These are phyloP conservation scores for Onychorhynchus coronatus DNA, from an alignment of 2,113 vertebrate genomes.

Conservation along the genomic window DNA sequence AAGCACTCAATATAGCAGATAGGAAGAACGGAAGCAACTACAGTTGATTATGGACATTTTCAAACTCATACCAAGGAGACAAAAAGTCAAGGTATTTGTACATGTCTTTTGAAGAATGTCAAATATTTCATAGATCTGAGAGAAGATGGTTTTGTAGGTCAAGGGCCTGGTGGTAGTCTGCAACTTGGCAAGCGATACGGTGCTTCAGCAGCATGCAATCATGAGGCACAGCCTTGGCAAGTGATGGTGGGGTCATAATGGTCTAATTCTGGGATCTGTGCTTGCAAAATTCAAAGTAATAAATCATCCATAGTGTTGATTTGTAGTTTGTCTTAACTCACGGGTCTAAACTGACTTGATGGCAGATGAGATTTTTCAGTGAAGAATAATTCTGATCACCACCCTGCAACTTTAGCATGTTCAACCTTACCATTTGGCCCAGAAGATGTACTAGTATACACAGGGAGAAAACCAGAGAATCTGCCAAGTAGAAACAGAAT, in stretches of 20 bases:
- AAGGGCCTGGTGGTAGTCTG: background rate
- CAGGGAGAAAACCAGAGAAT: background rate
- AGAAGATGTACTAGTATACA: constrained; percentile 31
- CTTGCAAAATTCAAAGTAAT: background rate
- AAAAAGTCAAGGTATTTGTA: background rate
- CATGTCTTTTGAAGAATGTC: background rate
- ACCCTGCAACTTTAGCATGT: constrained; percentile 39
- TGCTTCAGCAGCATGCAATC: background rate
- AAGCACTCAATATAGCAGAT: background rate
- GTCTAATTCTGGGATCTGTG: background rate
- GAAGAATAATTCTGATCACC: background rate
- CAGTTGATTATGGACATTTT: background rate
- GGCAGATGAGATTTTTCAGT: background rate
- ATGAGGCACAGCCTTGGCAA: background rate
- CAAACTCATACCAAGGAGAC: background rate
- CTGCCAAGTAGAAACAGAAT: constrained; percentile 34
- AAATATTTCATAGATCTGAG: background rate
- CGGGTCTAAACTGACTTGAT: background rate
- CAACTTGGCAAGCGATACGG: background rate
- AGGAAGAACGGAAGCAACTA: background rate
- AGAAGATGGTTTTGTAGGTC: background rate
- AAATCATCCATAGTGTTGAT: background rate
- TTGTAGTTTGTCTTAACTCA: background rate
- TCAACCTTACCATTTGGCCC: constrained; percentile 40
- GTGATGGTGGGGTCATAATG: background rate